A percentile compares a stretch with the other conserved stretches of the same genome.
Conservation (phyloP, 2,797 vertebrate species). For the Phalloptychus januarius region DNA sequence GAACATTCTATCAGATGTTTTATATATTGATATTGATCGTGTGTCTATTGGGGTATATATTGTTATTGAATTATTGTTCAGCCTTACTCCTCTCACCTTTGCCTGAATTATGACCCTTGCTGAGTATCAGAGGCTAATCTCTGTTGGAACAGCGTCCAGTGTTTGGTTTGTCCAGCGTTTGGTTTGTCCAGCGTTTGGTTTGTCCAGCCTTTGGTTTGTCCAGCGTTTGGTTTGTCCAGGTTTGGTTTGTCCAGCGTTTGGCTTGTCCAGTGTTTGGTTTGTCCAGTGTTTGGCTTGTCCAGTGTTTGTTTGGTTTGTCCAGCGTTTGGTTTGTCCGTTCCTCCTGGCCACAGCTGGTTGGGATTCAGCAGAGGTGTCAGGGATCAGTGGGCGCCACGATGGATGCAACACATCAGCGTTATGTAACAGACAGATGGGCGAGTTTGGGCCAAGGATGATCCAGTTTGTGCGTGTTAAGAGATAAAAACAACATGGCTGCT, state of each 20-base stretch:
- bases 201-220: too few species aligned
- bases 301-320: too few species aligned
- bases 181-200: too few species aligned
- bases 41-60: too few species aligned
- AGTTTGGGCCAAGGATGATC: conserved; percentile 33
- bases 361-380: conserved; percentile 41
- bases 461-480: neutral
- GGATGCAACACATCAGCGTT: conserved; percentile 51
- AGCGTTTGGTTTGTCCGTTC: neutral
- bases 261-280: neutral
- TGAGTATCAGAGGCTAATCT: neutral
- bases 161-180: too few species aligned
- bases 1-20: too few species aligned
- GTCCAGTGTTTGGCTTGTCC: neutral
- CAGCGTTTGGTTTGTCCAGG: too few species aligned
- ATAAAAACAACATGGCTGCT: rapidly evolving
- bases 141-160: neutral
- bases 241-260: too few species aligned
- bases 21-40: too few species aligned
- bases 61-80: too few species aligned
- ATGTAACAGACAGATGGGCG: conserved; percentile 13
- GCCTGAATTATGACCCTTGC: conserved; percentile 3
- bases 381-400: conserved; percentile 58
- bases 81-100: too few species aligned
- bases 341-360: conserved; percentile 6